Conservation (phyloP, 1,140 invertebrate genomes). For the Ostrea edulis region DNA sequence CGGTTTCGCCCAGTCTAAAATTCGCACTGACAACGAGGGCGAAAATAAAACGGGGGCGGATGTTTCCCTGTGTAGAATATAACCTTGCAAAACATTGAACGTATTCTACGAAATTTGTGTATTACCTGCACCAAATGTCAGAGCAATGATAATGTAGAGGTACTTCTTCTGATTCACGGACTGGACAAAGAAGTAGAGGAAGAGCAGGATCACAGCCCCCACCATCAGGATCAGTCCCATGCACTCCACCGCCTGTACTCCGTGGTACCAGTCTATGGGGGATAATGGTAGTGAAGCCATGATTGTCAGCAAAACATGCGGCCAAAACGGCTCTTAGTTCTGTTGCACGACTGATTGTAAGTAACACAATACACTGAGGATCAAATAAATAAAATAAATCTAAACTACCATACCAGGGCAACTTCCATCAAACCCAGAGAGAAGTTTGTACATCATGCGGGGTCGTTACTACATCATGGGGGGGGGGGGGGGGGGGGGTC, state of each 20-base stretch:
- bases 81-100: too few relatives aligned
- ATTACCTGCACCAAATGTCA: constrained; percentile 62
- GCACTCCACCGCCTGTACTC: constrained; percentile 65
- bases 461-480: too few relatives aligned
- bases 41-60: too few relatives aligned
- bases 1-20: too few relatives aligned
- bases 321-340: neutral
- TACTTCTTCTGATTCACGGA: constrained; percentile 57
- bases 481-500: too few relatives aligned
- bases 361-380: neutral
- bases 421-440: too few relatives aligned
- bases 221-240: constrained; percentile 58
- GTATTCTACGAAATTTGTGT: neutral
- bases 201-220: constrained; percentile 48
- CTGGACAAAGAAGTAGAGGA: constrained; percentile 62
- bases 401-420: too few relatives aligned
- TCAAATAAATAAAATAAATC: too few relatives aligned
- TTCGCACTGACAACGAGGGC: too few relatives aligned
- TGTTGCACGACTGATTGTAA: neutral
- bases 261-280: constrained; percentile 62
- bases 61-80: too few relatives aligned
- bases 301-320: neutral
- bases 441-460: too few relatives aligned
- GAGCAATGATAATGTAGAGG: constrained; percentile 52
- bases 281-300: neutral